Percentiles rank a stretch among this genome's conserved stretches.
Evolutionary conservation across 1,140 invertebrate genomes (phyloP).

Genomic region (silkworm (Bombyx mori)): DNA sequence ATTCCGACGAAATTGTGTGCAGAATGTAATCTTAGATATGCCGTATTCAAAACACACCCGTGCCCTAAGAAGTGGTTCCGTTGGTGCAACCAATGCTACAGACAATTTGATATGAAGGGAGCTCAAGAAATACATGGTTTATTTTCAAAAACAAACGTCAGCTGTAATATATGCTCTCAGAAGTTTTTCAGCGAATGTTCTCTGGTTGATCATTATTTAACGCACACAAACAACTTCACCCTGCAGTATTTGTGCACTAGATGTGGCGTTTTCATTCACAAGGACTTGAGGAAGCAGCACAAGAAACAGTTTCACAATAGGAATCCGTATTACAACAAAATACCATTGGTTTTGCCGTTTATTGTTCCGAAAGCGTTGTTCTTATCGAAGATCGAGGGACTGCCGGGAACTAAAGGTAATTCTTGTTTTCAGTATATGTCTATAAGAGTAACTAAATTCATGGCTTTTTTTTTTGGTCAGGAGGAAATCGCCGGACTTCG

Average conservation of each 20-base stretch:
- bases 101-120: not conserved
- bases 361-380: too few species aligned
- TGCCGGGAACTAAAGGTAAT: too few species aligned
- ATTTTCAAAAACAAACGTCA: constrained; percentile 5
- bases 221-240: constrained; percentile 20
- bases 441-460: too few species aligned
- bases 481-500: too few species aligned
- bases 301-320: not conserved
- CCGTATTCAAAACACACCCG: not conserved
- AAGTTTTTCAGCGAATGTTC: constrained; percentile 13
- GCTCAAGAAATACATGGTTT: not conserved
- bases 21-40: not conserved
- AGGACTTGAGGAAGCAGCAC: not conserved
- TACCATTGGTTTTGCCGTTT: too few species aligned
- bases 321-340: not conserved
- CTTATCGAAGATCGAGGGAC: too few species aligned
- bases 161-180: constrained; percentile 19
- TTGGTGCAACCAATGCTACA: constrained; percentile 2
- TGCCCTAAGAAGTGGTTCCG: constrained; percentile 1
- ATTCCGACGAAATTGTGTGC: not conserved
- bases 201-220: constrained; percentile 17
- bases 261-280: not conserved
- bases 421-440: too few species aligned
- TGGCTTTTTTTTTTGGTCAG: too few species aligned
- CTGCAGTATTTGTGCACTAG: constrained; percentile 15